Base-by-base conservation (phyloP, 2,888 invertebrate species). In the Seira sanloemensis region DNA sequence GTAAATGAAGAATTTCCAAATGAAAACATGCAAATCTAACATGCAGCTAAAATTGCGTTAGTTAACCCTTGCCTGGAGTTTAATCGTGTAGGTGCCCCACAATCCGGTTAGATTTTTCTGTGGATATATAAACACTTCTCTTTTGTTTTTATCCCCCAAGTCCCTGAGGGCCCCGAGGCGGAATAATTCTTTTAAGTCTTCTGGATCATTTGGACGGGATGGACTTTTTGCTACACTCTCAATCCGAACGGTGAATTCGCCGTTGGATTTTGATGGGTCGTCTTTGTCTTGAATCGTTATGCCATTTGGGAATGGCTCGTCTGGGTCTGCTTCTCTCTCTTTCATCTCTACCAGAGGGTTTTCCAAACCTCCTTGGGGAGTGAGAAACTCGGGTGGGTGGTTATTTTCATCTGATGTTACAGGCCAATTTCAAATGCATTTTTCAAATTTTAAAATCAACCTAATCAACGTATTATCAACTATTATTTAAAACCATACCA, bases 341-440 rank as follows among this genome's bases (percentile, higher is more conserved):
- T 67, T 68, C 0, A 54, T 25, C 7, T 1, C 21, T 7, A 54
- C 12, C 2, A 80, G 21, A 2, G 75, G 50, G 18, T 68, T 65
- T n/a, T 50, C 68, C 1, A 12, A n/a, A 2, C 50, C 72, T 2
- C 12, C 67, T 18, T 46, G 37, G 12, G 12, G 19, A 0, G 84
- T 79, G 16, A 62, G 18, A 62, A 86, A 86, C 19, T 76, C 76
- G 0, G 86, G 86, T 2, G 24, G 37, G 26, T 82, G 58, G 23
- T 74, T 25, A 37, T 86, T 86, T 18, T 9, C 25, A 25, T 86
- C 86, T 85, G 21, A n/a, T n/a, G n/a, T n/a, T n/a, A n/a, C n/a
- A n/a, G n/a, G n/a, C n/a, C n/a, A n/a, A n/a, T n/a, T n/a, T n/a
- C n/a, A n/a, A n/a, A n/a, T n/a, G n/a, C n/a, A n/a, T n/a, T n/a